Base-by-base conservation (phyloP, 2,113 vertebrate species). In the Theristicus caerulescens region DNA sequence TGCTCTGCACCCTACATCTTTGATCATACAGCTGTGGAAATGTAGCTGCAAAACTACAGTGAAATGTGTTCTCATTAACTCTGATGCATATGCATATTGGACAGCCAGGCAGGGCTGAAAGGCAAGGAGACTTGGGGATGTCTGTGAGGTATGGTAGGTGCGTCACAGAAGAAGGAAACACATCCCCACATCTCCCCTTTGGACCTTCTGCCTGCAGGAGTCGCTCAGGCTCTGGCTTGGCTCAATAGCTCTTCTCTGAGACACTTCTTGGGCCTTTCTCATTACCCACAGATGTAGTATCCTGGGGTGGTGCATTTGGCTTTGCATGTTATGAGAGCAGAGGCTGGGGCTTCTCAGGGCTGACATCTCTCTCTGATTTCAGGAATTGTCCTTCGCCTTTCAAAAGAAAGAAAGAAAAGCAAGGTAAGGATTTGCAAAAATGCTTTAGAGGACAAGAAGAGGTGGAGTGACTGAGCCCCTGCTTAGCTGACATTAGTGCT, bases 341-440 rank as follows among this genome's bases (percentile, higher is more conserved):
- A 54, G 40, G 13, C 10, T 47, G 18, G 36, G 59, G 31, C 9
- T 52, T 32, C 5, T 12, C 40, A 5, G 38, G 58, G 40, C 91
- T 97, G 84, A 97, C 16, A 10, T 40, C 38, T 93, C 82, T 96
- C 78, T 97, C 95, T 96, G 52, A 12, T 97, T 97, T 36, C 88
- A 97, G 97, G 92, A 95, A n/a, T 6, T 97, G 97, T 8, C 96
- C 95, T 71, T 97, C 89, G 0, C 87, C 76, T 34, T 96, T 97
- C 85, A 95, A 94, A 73, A 97, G 93, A 16, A 97, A 95, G 90
- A 97, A 97, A 27, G 94, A 89, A 72, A 97, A 97, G 55, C 91
- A 90, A 96, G 97, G 97, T 97, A 91, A 97, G 95, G 52, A 16
- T 34, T 18, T 44, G 40, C 29, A 59, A 16, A 13, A n/a, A 3